Evolutionary conservation across 2,888 invertebrate genomes (phyloP), one percentile per base, ranked within the genome.

Genomic region (Gortyna flavago): DNA sequence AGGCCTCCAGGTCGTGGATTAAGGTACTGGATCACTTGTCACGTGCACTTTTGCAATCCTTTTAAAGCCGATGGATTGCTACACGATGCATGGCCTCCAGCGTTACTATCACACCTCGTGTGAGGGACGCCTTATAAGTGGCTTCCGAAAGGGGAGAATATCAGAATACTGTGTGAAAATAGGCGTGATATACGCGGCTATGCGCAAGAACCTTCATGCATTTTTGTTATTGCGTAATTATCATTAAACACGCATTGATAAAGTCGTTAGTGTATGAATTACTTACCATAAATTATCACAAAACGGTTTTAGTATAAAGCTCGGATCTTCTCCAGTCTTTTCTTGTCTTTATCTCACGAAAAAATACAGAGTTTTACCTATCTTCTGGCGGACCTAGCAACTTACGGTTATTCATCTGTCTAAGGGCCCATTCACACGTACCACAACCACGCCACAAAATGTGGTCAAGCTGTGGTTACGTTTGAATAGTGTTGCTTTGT

Each of bases 1-100:
- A n/a, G n/a, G n/a, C n/a, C n/a, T n/a, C n/a, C n/a, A n/a, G 32
- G 38, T 54, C 29, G 41, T 35, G 38, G 16, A 44, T 57, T 35
- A 54, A 35, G 44, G 48, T 48, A 72, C 59, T 57, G 38, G 62
- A 62, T 67, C 78, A 67, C 65, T 61, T 72, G 61, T 73, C 72
- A 68, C 67, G 62, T 76, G 75, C 68, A 72, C 38, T 84, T 86
- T 81, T 75, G 84, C 75, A 80, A 86, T 79, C 48, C 54, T 54
- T 54, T 76, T 65, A 35, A 77, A 76, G 65, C 72, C 54, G 66
- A 76, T 62, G 44, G 64, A 78, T 84, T 87, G 76, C 78, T 69
- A 48, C 78, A 87, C 62, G 64, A 38, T 57, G 29, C 35, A 35
- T 66, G 72, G 51, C 81, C 70, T 68, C 64, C 68, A 51, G 67